Evolutionary conservation across 37 sponge, comb jelly and placozoan species (phyloP).

Genomic region (Oscarella lobularis): DNA sequence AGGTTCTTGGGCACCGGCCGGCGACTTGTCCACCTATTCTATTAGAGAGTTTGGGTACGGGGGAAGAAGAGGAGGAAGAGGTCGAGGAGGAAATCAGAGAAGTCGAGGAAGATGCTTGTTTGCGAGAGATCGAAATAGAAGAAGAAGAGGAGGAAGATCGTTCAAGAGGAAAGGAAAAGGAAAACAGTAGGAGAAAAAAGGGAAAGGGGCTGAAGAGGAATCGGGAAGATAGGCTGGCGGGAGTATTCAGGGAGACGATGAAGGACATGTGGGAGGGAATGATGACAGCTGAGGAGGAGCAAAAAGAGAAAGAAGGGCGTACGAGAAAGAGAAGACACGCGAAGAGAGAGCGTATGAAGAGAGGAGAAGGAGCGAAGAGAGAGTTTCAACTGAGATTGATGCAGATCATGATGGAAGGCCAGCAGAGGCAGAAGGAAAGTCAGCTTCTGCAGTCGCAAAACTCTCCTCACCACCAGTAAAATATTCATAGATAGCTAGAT

Average conservation of each 20-base stretch:
- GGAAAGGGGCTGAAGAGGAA: neutral
- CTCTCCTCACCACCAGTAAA: too few relatives aligned
- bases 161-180: neutral
- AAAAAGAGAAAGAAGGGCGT: neutral
- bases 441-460: too few relatives aligned
- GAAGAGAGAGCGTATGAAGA: neutral
- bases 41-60: too few relatives aligned
- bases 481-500: too few relatives aligned
- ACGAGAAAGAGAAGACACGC: neutral
- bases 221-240: neutral
- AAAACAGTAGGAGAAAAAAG: neutral
- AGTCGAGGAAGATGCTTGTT: too few relatives aligned
- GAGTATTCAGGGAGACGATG: neutral
- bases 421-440: too few relatives aligned
- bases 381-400: too few relatives aligned
- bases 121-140: neutral
- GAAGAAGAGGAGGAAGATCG: neutral
- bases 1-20: too few relatives aligned
- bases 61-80: too few relatives aligned
- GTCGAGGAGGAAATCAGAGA: too few relatives aligned
- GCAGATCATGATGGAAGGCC: too few relatives aligned
- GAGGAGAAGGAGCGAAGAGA: neutral
- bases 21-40: too few relatives aligned
- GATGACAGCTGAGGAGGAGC: neutral
- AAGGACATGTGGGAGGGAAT: neutral